phyloP scores from a whole-genome alignment of 1,140 invertebrate genomes.

The Battus philenor region DNA sequence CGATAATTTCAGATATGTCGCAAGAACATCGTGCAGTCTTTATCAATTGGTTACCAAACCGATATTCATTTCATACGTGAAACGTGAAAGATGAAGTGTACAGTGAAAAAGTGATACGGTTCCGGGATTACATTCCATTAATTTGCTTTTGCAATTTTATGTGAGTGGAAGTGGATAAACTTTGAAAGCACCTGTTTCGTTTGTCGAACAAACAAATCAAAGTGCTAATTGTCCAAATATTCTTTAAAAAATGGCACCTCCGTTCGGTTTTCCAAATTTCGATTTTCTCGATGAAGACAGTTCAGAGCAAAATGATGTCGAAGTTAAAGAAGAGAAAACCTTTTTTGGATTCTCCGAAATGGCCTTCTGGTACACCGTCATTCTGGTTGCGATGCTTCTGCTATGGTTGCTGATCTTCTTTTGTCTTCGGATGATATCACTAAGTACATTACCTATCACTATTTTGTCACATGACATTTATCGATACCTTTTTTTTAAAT shows the following conservation, averaged over 20 bases:
- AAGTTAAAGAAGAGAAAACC: constrained; percentile 9
- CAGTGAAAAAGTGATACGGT: constrained; percentile 12
- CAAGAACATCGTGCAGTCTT: constrained; percentile 13
- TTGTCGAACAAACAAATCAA: constrained; percentile 4
- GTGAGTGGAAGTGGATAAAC: constrained; percentile 28
- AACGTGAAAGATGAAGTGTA: constrained; percentile 6
- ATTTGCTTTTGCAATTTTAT: constrained; percentile 46
- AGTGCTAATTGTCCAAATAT: constrained; percentile 10
- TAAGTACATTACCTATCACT: constrained; percentile 34
- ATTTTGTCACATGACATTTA: constrained; percentile 11
- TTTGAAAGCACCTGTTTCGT: constrained; percentile 20
- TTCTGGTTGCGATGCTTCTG: constrained; percentile 42
- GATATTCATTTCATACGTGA: constrained; percentile 4
- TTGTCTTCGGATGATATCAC: constrained; percentile 41
- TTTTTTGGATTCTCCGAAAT: constrained; percentile 31
- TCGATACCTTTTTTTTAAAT: no score
- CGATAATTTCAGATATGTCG: constrained; percentile 22
- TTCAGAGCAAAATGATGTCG: constrained; percentile 16
- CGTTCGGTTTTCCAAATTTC: constrained; percentile 32
- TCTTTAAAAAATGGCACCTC: constrained; percentile 30
- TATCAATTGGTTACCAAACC: constrained; percentile 13
- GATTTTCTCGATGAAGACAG: constrained; percentile 28
- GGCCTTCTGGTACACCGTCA: constrained; percentile 57
- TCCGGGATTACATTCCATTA: constrained; percentile 32
- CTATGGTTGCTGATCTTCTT: constrained; percentile 53